Percentiles rank a stretch among this genome's conserved stretches.
Evolutionary conservation across 2,797 vertebrate genomes (phyloP).

Genomic region (Sebastes vulpes): DNA sequence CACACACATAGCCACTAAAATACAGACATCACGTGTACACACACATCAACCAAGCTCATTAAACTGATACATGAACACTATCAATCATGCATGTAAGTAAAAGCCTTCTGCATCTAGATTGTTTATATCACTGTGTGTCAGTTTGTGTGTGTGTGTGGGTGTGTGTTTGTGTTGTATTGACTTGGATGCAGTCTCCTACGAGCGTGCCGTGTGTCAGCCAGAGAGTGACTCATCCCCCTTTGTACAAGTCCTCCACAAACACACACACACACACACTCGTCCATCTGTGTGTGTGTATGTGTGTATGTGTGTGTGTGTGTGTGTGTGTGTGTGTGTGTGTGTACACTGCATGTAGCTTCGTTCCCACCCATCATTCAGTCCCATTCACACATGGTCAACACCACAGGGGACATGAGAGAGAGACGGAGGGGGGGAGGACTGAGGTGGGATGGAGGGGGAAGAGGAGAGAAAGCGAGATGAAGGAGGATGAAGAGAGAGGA

Average conservation of each 20-base stretch:
- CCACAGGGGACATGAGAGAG: slow-evolving; percentile 52
- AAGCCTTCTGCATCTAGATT: slow-evolving; percentile 36
- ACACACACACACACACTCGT: slow-evolving; percentile 2
- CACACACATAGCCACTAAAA: slow-evolving; percentile 21
- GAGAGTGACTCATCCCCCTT: slow-evolving; percentile 79
- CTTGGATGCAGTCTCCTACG: slow-evolving; percentile 60
- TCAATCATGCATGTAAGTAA: slow-evolving; percentile 67
- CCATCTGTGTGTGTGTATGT: slow-evolving; percentile 9
- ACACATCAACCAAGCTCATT: slow-evolving; percentile 58
- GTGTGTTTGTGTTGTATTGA: slow-evolving; percentile 57
- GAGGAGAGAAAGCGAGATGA: slow-evolving; percentile 34
- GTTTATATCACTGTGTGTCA: slow-evolving; percentile 27
- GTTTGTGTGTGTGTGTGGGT: background rate
- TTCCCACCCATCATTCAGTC: slow-evolving; percentile 68
- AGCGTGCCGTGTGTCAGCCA: slow-evolving; percentile 58
- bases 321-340: slow-evolving; percentile 8
- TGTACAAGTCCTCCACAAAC: slow-evolving; percentile 32
- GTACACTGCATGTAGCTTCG: slow-evolving; percentile 35
- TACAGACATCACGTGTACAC: slow-evolving; percentile 32
- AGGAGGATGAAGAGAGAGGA: slow-evolving; percentile 61
- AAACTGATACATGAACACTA: slow-evolving; percentile 64
- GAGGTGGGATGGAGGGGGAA: background rate
- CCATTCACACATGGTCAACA: slow-evolving; percentile 77
- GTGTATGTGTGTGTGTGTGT: background rate
- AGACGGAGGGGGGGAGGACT: background rate